Base-by-base conservation (phyloP, 2,797 vertebrate genomes). In the Pangasius mekongensis region DNA sequence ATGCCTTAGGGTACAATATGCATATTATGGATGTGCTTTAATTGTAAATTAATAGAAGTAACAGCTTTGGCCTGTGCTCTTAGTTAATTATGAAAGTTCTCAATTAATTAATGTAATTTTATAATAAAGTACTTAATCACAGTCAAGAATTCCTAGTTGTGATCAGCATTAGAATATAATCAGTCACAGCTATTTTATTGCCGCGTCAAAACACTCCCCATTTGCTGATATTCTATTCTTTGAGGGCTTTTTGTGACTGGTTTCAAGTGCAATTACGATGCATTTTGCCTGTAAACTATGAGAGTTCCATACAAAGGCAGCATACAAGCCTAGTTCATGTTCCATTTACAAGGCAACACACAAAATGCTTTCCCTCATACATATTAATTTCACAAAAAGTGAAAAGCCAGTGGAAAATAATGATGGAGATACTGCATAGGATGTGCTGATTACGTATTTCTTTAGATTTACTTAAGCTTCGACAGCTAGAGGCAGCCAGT, bases 1-100 rank as follows among this genome's bases (percentile, higher is more conserved):
- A 20, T 73, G 77, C 78, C 67, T 49, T n/a, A 49, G 47, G 71
- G 60, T 77, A 66, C 58, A 43, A 56, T 77, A 52, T 84, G 47
- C 71, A 84, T 54, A 84, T 84, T 87, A 87, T 60, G 58, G 54
- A 36, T 47, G 16, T 87, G 56, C 62, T 77, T 67, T 83, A 87
- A 83, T 64, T 39, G 67, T 74, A 83, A 60, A 83, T 87, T 87
- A 87, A 87, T 74, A 87, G 58, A 87, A 36, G 71, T 36, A 27
- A 73, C 78, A 66, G 39, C 43, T 76, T 66, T 76, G 58, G 80
- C 69, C 80, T 54, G 39, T 76, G 69, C 47, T 76, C 77, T 82
- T 81, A 80, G 76, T 87, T 82, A 83, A 84, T 84, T 84, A 84
- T 52, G 60, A 66, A 76, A 76, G 43, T 76, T 84, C 58, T 84